A percentile compares a stretch with the other conserved stretches of the same genome.
Conservation (phyloP, 2,797 vertebrate genomes). For the Anableps anableps region DNA sequence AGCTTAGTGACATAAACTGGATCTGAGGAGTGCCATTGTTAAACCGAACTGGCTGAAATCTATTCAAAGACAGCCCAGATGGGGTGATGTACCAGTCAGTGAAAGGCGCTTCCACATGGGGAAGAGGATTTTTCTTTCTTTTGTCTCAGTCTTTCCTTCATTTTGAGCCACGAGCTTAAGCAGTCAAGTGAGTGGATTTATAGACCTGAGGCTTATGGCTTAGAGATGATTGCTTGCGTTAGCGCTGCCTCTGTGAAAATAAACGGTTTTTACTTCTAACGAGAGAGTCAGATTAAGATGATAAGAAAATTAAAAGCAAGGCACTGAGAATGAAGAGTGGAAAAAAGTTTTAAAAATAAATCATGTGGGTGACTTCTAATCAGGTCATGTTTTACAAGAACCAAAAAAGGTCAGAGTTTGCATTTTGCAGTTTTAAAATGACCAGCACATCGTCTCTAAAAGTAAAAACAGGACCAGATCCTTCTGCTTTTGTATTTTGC, state of each 20-base stretch:
- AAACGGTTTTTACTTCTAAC: conserved; percentile 68
- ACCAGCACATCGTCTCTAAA: conserved; percentile 18
- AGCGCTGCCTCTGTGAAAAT: conserved; percentile 76
- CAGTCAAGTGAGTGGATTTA: conserved; percentile 81
- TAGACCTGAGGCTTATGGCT: conserved; percentile 73
- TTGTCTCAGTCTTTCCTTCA: conserved; percentile 58
- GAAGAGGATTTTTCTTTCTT: conserved; percentile 47
- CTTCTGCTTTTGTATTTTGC: conserved; percentile 30
- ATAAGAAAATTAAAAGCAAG: conserved; percentile 23
- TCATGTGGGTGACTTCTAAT: conserved; percentile 53
- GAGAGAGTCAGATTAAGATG: conserved; percentile 43
- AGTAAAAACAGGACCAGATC: conserved; percentile 49
- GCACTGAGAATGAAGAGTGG: conserved; percentile 2
- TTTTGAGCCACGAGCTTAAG: conserved; percentile 67
- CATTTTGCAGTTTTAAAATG: conserved; percentile 47
- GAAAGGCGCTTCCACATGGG: conserved; percentile 41
- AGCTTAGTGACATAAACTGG: conserved; percentile 43
- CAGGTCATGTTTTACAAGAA: conserved; percentile 50
- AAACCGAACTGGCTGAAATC: conserved; percentile 16
- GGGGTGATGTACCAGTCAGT: conserved; percentile 40
- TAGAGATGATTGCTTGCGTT: conserved; percentile 79
- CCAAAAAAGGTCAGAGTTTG: conserved; percentile 52
- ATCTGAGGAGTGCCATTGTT: conserved; percentile 17
- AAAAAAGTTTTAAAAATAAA: conserved; percentile 38
- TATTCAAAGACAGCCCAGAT: conserved; percentile 35